Base-by-base conservation (phyloP, 2,113 vertebrate species). In the Dipodomys merriami region DNA sequence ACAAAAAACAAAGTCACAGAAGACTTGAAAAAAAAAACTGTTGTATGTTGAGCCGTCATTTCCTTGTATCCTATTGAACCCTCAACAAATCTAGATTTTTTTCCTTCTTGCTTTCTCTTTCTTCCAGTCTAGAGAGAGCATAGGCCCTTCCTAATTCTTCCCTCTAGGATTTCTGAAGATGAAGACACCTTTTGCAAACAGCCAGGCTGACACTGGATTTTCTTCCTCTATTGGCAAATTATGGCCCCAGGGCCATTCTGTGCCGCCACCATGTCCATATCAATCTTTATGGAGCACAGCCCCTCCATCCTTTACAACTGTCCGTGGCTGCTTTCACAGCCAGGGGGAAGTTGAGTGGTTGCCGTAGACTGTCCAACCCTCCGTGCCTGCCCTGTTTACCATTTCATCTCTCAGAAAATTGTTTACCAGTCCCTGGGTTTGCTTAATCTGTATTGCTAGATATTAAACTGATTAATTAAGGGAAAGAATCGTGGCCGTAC, bases 201-300 rank as follows among this genome's bases (percentile, higher is more conserved):
- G 49, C 39, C 46, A 33, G 2, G 35, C 65, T 49, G 39, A 79
- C 60, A 64, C 12, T 35, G 33, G 0, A 35, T 30, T 62, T 7
- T 80, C 23, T 30, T 88, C 64, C 29, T 35, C 39, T 65, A 27
- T 68, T 49, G 84, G 53, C n/a, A 18, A 80, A 25, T 25, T 25
- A 0, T 39, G n/a, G 44, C 84, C 7, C 4, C 2, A 5, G 0
- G 35, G 16, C 44, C 35, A n/a, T 84, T 67, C 44, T 67, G 44
- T 64, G 18, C 23, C 2, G 23, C 7, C 0, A 1, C 60, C 73
- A 29, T 86, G 67, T 83, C 69, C 74, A 69, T 67, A 67, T 88
- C 49, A 74, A 91, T 79, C 87, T 79, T 85, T 86, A 85, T 53
- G 30, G 57, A 62, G 44, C 90, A 46, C 33, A 30, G 29, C 77